Evolutionary conservation across 2,888 invertebrate species (phyloP).

Genomic region (Tolmerus cingulatus): DNA sequence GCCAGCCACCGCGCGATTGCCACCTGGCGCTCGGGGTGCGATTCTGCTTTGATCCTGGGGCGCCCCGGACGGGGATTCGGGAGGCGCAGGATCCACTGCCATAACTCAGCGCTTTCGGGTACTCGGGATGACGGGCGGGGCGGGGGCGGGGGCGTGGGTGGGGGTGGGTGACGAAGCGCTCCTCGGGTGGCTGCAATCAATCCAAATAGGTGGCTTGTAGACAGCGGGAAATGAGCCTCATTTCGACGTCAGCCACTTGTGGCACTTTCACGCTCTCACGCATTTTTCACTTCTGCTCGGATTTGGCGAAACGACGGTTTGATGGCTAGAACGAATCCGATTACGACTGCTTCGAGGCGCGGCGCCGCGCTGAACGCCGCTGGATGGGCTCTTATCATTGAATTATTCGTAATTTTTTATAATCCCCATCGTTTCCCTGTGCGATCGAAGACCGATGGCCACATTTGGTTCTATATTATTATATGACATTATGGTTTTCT

Average conservation of each 20-base stretch:
- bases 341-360: neutral
- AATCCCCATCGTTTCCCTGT: neutral
- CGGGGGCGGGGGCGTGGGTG: too few species aligned
- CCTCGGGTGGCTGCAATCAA: neutral
- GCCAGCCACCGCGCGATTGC: neutral
- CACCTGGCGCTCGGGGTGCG: conserved; percentile 20
- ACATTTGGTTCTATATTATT: too few species aligned
- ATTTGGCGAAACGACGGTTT: neutral
- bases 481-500: too few species aligned
- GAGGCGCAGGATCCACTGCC: neutral
- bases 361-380: neutral
- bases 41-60: neutral
- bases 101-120: neutral
- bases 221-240: conserved; percentile 2
- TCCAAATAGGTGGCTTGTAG: conserved; percentile 1
- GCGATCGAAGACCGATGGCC: too few species aligned
- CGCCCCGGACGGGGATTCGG: neutral
- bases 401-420: neutral
- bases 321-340: neutral
- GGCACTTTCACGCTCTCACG: neutral
- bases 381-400: neutral
- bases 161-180: neutral
- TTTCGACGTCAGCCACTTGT: neutral
- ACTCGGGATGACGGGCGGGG: neutral
- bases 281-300: neutral